Evolutionary conservation across 2,113 vertebrate species (phyloP), one percentile per base, ranked within the genome.

Genomic region (Piaya cayana): DNA sequence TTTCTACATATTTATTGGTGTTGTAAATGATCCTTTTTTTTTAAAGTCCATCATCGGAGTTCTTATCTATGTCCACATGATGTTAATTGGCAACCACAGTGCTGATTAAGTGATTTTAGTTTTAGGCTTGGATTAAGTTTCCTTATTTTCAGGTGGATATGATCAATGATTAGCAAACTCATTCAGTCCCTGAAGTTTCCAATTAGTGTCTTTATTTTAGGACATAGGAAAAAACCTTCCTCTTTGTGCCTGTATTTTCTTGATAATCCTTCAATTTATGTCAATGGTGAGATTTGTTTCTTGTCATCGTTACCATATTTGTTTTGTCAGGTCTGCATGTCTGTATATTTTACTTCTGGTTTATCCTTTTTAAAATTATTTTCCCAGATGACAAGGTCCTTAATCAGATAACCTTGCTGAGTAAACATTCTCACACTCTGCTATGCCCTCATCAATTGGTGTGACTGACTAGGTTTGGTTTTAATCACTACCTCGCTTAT

Each of bases 301-400:
- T 75, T 67, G 11, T 69, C 12, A 12, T 87, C 55, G 32, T 74
- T 29, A 47, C 22, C 20, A 11, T 36, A 3, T 32, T 30, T 58
- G 15, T 72, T 87, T 77, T 60, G 12, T 50, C 29, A 37, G 7
- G 12, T 47, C 16, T 55, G 11, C 56, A 5, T 36, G 9, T 77
- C 30, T 49, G 11, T 45, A 12, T 60, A 39, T 69, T 81, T 92
- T 90, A 8, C 14, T 85, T 82, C 50, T 50, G 9, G 5, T 77
- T 76, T 55, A 16, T 30, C 5, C 19, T 3, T 70, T 84, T 77
- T 77, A 14, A 13, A 49, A 21, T 60, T 77, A 36, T 5, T 79
- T 88, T 91, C n/a, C 26, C 2, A 11, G 10, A 2, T 71, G n/a
- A 39, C 26, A 58, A 63, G 11, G 17, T n/a, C 2, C 0, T 9